phyloP scores from a whole-genome alignment of 2,797 vertebrate genomes.

The Capromys pilorides region DNA sequence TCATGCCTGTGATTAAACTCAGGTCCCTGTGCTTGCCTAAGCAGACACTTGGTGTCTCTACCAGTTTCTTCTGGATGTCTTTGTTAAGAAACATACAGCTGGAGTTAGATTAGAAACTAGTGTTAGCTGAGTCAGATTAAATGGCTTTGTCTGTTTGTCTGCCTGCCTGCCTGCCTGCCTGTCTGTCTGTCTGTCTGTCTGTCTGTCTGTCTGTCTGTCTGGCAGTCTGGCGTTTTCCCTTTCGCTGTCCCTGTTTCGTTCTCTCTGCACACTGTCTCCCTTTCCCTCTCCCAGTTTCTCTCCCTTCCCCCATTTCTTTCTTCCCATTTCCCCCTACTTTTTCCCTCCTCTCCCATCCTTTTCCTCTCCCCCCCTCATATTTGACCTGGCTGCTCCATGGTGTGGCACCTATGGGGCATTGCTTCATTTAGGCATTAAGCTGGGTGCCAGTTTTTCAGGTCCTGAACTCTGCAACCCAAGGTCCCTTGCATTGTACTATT shows the following conservation, averaged over 20 bases:
- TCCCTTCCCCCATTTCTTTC: background rate
- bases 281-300: too few species aligned
- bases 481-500: background rate
- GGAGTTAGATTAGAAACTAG: background rate
- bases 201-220: too few species aligned
- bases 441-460: background rate
- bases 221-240: too few species aligned
- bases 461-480: background rate
- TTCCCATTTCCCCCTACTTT: background rate
- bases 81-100: accelerated
- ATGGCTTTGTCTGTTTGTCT: background rate
- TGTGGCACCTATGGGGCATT: background rate
- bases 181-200: background rate
- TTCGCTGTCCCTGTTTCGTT: too few species aligned
- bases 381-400: background rate
- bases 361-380: background rate
- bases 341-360: background rate
- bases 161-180: background rate
- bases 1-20: too few species aligned
- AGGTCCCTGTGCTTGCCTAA: too few species aligned
- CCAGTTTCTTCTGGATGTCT: background rate
- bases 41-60: background rate
- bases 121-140: background rate
- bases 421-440: background rate
- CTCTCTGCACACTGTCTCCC: background rate